phyloP scores from a whole-genome alignment of 2,113 vertebrate species.

The Festucalex cinctus region DNA sequence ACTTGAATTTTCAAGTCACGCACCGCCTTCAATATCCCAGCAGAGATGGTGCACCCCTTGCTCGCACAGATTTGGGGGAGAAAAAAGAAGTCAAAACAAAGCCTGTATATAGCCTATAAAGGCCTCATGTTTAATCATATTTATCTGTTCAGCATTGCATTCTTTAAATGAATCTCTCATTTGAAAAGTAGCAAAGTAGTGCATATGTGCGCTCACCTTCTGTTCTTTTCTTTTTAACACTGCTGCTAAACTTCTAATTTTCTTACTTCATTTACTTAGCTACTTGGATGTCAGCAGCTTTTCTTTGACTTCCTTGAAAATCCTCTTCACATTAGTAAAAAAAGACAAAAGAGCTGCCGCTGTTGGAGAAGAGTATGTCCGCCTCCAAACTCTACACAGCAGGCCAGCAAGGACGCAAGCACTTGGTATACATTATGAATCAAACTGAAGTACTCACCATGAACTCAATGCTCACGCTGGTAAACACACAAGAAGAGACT shows the following conservation, averaged over 20 bases:
- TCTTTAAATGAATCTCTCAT: not conserved
- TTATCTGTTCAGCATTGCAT: not conserved
- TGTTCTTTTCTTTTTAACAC: not conserved
- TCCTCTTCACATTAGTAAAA: not conserved
- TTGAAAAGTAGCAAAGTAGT: too few species aligned
- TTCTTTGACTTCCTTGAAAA: not conserved
- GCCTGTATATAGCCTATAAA: too few species aligned
- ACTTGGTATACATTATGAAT: not conserved
- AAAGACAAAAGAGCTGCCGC: not conserved
- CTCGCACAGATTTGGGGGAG: not conserved
- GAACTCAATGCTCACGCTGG: not conserved
- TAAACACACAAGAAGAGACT: not conserved
- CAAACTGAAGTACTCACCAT: slow-evolving; percentile 2
- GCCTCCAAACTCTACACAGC: not conserved
- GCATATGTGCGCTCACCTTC: not conserved
- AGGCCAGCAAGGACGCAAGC: not conserved
- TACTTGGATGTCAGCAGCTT: not conserved
- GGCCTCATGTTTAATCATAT: too few species aligned
- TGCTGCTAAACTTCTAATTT: not conserved
- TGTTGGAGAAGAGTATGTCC: not conserved
- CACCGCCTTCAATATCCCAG: not conserved
- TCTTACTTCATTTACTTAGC: too few species aligned
- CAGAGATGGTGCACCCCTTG: not conserved
- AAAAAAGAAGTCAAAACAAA: too few species aligned
- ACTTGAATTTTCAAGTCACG: not conserved